Conservation (phyloP, 2,797 vertebrate species). For the Aphelocoma californica region DNA sequence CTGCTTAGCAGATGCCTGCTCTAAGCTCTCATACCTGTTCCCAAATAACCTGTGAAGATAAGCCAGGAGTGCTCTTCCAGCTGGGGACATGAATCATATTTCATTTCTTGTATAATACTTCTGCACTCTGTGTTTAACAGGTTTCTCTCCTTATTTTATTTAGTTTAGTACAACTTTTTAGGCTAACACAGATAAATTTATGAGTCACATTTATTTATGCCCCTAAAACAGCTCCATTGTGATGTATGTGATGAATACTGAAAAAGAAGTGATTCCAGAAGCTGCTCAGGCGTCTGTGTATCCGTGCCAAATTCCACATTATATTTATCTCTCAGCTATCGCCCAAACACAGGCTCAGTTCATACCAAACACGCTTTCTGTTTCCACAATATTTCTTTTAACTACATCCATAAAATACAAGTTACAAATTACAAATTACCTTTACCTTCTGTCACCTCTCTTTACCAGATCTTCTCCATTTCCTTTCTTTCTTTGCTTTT, state of each 20-base stretch:
- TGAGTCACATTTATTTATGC: constrained; percentile 64
- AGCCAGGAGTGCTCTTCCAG: background rate
- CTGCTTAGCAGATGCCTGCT: background rate
- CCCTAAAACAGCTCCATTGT: constrained; percentile 62
- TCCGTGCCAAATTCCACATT: constrained; percentile 65
- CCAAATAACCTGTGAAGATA: constrained; percentile 27
- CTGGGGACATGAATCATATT: background rate
- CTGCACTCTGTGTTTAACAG: constrained; percentile 31
- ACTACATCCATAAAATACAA: constrained; percentile 53
- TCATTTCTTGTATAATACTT: constrained; percentile 51
- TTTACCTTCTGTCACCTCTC: constrained; percentile 21
- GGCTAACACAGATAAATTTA: constrained; percentile 64
- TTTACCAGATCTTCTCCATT: background rate
- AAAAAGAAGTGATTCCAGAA: constrained; percentile 62
- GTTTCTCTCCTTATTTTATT: constrained; percentile 66
- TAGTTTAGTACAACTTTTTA: constrained; percentile 65
- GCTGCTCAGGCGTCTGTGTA: constrained; percentile 42
- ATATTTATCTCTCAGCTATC: constrained; percentile 72
- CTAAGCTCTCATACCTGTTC: background rate
- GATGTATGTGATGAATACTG: constrained; percentile 55
- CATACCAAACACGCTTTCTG: constrained; percentile 43
- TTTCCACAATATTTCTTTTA: constrained; percentile 31
- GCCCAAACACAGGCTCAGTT: constrained; percentile 64
- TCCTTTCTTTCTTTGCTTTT: constrained; percentile 1
- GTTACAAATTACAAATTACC: constrained; percentile 46